Conservation (phyloP, 2,888 invertebrate genomes). For the Dione juno region DNA sequence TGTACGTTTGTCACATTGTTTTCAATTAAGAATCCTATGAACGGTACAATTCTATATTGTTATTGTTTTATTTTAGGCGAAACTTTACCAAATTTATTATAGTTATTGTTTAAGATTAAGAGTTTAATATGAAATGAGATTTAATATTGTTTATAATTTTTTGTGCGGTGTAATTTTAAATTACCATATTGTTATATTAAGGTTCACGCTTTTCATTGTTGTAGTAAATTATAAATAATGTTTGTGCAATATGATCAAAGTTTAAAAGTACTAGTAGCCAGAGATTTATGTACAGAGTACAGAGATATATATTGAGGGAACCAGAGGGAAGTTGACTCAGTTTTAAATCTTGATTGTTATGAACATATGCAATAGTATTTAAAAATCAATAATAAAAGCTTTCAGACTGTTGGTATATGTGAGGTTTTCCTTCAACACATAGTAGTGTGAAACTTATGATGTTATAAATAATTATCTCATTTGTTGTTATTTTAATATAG, state of each 20-base stretch:
- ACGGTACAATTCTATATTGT: neutral
- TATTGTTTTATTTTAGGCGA: constrained; percentile 11
- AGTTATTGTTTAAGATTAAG: constrained; percentile 14
- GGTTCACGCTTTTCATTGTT: constrained; percentile 12
- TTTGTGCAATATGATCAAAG: constrained; percentile 23
- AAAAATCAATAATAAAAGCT: no score
- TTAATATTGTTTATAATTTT: neutral
- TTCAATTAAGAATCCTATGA: constrained; percentile 7
- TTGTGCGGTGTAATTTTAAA: neutral
- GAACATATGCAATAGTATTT: neutral
- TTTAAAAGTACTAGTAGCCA: neutral
- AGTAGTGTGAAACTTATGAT: no score
- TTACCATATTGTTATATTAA: constrained; percentile 2
- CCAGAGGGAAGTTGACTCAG: neutral
- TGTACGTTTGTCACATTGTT: neutral
- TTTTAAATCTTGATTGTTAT: neutral
- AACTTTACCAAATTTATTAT: constrained; percentile 10
- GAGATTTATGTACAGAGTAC: constrained; percentile 6
- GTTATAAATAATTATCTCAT: no score
- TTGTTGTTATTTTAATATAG: no score
- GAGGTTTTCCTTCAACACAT: no score
- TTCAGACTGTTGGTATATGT: no score
- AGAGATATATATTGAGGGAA: constrained; percentile 1
- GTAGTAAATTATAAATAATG: neutral
- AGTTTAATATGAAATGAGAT: neutral